Evolutionary conservation across 2,797 vertebrate species (phyloP), one percentile per base, ranked within the genome.

Genomic region (Siniperca scherzeri): DNA sequence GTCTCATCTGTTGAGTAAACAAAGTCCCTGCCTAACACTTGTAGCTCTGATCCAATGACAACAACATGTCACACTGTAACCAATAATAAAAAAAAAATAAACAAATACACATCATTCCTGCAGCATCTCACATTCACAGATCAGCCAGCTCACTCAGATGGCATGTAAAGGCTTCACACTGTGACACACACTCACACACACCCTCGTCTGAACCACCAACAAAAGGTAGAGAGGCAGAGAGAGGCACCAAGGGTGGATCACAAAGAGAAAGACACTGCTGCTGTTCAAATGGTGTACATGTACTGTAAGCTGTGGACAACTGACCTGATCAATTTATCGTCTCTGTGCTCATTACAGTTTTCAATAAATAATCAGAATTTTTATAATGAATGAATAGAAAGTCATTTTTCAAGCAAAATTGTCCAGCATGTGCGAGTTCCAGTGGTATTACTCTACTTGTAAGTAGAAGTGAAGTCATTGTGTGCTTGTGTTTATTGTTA

Each of bases 401-500:
- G 46, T 19, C 17, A 48, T 48, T 48, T 7, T 17, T 48, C 46
- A 7, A 48, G 46, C 16, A 48, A 42, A 42, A 42, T 42, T 48
- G 46, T 5, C 46, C 2, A 48, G 46, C 44, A 46, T 46, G 21
- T 50, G 48, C 19, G 1, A 22, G 21, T 50, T 19, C 19, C 19
- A 50, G 40, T 42, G 40, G 40, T 12, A 42, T 42, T 42, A 21
- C 48, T 50, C 17, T 21, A 21, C 17, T 21, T 50, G 9, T 48
- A 40, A 40, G 40, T 40, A 4, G 52, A 55, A 55, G 9, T 50
- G 17, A 59, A 11, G 21, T 46, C 1, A 7, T 25, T 48, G 38
- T 62, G 56, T 62, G 19, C 13, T 11, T 74, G 67, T 74, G 67
- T 62, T 74, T 80, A 5, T 38, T 6, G 66, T 91, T 94, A 99